Evolutionary conservation across 2,797 vertebrate genomes (phyloP).

Genomic region (Pseudochirops corinnae): DNA sequence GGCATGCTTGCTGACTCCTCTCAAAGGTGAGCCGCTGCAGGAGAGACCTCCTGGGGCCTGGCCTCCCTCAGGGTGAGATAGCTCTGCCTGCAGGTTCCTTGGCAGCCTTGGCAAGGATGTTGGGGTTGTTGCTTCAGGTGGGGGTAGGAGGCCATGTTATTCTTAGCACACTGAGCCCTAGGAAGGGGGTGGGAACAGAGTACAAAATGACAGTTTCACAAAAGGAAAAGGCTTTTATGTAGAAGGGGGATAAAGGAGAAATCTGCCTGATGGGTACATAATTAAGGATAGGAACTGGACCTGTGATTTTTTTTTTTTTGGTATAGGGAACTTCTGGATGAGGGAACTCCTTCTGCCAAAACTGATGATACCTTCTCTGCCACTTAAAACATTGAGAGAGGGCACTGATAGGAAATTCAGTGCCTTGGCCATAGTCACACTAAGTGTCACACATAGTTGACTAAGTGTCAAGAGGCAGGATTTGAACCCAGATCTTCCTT

Average conservation of each 20-base stretch:
- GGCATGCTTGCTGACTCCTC: slow-evolving; percentile 85
- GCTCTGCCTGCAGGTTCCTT: neutral
- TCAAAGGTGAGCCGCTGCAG: slow-evolving; percentile 84
- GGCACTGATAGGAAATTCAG: neutral
- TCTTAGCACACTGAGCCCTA: neutral
- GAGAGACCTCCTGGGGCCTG: neutral
- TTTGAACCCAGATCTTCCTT: neutral
- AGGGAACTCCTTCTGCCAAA: neutral
- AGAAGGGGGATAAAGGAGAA: neutral
- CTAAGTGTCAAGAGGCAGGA: too few relatives aligned
- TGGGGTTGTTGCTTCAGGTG: neutral
- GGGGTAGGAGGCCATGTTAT: neutral
- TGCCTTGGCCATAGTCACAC: neutral
- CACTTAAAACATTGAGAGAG: neutral
- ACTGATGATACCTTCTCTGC: neutral
- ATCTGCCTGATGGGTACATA: too few relatives aligned
- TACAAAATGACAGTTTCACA: neutral
- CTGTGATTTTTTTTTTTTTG: neutral
- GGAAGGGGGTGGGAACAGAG: neutral
- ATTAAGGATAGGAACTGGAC: neutral
- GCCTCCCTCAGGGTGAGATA: neutral
- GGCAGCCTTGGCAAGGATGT: neutral
- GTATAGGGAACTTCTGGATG: neutral
- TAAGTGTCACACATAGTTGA: too few relatives aligned
- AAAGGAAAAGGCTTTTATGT: neutral